phyloP scores from a whole-genome alignment of 2,113 vertebrate genomes.

The Antigone vipio region DNA sequence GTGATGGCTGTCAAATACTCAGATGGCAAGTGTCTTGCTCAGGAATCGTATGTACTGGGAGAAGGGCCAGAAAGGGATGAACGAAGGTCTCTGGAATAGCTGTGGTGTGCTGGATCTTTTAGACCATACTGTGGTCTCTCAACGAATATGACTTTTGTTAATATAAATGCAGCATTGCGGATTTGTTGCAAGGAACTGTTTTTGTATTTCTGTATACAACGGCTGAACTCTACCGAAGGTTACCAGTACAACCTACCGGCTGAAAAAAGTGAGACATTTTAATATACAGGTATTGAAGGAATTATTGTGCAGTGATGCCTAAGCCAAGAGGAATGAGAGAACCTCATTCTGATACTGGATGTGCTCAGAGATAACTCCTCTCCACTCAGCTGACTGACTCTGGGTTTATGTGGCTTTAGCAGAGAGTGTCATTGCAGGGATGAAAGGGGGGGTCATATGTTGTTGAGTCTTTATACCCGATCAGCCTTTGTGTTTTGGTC shows the following conservation, averaged over 20 bases:
- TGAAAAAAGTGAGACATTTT: neutral
- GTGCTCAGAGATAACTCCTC: neutral
- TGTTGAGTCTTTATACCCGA: neutral
- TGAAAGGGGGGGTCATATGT: neutral
- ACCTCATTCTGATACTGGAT: neutral
- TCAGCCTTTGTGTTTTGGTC: neutral
- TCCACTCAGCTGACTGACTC: neutral
- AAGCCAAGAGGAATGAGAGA: neutral
- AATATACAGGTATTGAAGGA: neutral
- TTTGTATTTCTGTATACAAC: neutral
- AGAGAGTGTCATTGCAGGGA: neutral
- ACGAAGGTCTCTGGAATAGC: neutral
- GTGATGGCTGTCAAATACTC: neutral
- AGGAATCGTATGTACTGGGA: neutral
- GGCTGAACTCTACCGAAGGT: neutral
- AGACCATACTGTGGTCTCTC: neutral
- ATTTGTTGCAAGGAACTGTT: neutral
- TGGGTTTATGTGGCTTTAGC: neutral
- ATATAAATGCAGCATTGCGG: accelerated
- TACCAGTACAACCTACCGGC: neutral
- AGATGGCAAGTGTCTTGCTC: neutral
- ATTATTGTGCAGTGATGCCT: neutral
- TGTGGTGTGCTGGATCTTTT: neutral
- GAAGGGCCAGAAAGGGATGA: neutral
- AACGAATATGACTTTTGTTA: neutral